Evolutionary conservation across 2,888 invertebrate species (phyloP).

Genomic region (Macrosiphum euphorbiae): DNA sequence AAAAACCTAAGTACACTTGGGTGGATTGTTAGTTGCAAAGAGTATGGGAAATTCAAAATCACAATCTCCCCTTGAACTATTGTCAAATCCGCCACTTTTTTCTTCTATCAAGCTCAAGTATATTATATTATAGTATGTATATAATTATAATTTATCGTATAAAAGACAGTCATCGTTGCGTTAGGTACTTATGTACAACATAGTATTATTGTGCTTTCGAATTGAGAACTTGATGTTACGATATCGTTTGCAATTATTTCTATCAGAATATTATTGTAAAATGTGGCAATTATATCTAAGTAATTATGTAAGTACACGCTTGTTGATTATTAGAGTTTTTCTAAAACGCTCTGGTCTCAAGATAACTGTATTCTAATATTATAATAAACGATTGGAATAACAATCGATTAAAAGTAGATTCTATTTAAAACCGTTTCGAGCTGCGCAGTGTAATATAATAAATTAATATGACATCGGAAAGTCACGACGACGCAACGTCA

Average conservation of each 20-base stretch:
- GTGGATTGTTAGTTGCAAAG: not conserved
- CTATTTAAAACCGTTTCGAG: no score
- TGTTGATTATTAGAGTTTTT: not conserved
- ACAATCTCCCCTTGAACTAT: not conserved
- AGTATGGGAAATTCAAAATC: not conserved
- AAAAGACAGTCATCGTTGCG: not conserved
- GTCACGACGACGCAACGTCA: not conserved
- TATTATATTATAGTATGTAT: not conserved
- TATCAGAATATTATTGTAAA: not conserved
- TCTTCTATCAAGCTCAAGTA: not conserved
- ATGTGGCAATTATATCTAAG: not conserved
- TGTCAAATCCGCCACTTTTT: not conserved
- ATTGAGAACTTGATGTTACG: not conserved
- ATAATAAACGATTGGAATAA: no score
- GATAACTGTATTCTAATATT: no score
- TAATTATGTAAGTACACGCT: not conserved
- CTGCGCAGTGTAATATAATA: no score
- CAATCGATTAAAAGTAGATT: no score
- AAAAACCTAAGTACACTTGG: not conserved
- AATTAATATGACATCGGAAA: not conserved
- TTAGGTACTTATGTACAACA: not conserved
- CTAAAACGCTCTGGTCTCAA: no score
- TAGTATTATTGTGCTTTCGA: not conserved
- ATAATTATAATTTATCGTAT: not conserved
- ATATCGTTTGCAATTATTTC: not conserved